A percentile compares a stretch with the other conserved stretches of the same genome.
These are phyloP conservation scores for Orius laevigatus DNA, from an alignment of 1,140 invertebrate genomes.

Conservation along the genomic window DNA sequence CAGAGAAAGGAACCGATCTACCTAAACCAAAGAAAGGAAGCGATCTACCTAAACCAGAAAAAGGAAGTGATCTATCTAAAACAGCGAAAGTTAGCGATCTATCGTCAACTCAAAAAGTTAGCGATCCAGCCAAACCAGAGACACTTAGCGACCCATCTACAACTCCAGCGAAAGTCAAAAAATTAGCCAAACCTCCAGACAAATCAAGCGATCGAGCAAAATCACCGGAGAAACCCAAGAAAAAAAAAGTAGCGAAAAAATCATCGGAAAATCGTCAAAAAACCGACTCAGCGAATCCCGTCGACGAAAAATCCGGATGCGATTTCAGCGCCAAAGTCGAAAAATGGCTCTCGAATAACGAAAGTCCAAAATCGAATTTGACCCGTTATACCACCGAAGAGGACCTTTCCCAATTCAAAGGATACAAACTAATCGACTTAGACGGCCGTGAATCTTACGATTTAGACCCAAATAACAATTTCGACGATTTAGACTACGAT, in stretches of 20 bases:
- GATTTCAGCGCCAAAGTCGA: background rate
- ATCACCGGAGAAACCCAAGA: background rate
- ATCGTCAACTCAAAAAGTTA: background rate
- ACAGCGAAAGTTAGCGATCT: background rate
- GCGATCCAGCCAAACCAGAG: no score
- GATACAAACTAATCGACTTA: background rate
- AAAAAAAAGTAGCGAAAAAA: background rate
- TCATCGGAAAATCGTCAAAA: no score
- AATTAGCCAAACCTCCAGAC: background rate
- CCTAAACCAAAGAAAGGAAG: background rate
- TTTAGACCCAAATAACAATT: slow-evolving; percentile 15
- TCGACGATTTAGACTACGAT: slow-evolving; percentile 14
- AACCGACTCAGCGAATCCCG: no score
- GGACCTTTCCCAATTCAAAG: slow-evolving; percentile 2
- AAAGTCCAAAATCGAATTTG: background rate
- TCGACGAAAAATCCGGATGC: no score
- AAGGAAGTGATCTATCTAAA: background rate
- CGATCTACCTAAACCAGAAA: background rate
- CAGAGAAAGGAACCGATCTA: no score
- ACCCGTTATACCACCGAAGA: background rate
- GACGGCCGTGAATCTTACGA: no score
- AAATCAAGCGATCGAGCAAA: background rate
- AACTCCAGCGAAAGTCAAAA: slow-evolving; percentile 3
- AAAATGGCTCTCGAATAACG: background rate
- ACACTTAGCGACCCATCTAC: no score